These are phyloP conservation scores for Drosophila repletoides DNA, from an alignment of 1,140 invertebrate species.

Conservation along the genomic window DNA sequence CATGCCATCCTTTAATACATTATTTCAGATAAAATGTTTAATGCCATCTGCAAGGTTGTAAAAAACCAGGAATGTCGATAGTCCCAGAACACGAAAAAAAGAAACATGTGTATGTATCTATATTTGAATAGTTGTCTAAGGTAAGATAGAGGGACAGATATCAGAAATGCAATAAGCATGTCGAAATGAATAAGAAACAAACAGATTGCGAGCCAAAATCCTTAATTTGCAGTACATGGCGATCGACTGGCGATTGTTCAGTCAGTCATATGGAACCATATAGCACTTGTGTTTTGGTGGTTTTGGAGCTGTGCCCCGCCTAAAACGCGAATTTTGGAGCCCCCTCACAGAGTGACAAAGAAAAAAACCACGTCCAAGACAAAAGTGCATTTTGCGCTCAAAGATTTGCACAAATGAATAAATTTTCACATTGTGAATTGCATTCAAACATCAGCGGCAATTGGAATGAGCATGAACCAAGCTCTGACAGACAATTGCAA, in stretches of 20 bases:
- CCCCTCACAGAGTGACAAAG: slow-evolving; percentile 13
- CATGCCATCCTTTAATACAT: too few species aligned
- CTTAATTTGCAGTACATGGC: slow-evolving; percentile 43
- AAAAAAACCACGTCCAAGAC: slow-evolving; percentile 3
- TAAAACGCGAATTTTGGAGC: too few species aligned
- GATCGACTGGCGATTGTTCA: slow-evolving; percentile 44
- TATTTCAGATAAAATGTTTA: too few species aligned
- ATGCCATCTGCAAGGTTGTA: too few species aligned
- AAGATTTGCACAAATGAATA: slow-evolving; percentile 40
- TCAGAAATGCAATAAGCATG: slow-evolving; percentile 28
- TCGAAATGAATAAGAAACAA: slow-evolving; percentile 31
- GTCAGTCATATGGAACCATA: slow-evolving; percentile 48
- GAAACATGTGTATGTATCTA: too few species aligned
- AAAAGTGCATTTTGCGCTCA: slow-evolving; percentile 50
- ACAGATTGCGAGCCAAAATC: slow-evolving; percentile 27
- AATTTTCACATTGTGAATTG: slow-evolving; percentile 29
- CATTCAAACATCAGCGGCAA: slow-evolving; percentile 7
- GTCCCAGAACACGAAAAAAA: slow-evolving; percentile 20
- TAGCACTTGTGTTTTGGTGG: slow-evolving; percentile 16
- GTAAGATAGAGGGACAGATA: neutral
- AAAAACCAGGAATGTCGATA: too few species aligned
- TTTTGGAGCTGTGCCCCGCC: too few species aligned
- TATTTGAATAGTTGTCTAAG: too few species aligned
- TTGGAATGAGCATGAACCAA: slow-evolving; percentile 10
- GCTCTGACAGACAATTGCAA: slow-evolving; percentile 26